Base-by-base conservation (phyloP, 2,888 invertebrate species). In the Empis livida region DNA sequence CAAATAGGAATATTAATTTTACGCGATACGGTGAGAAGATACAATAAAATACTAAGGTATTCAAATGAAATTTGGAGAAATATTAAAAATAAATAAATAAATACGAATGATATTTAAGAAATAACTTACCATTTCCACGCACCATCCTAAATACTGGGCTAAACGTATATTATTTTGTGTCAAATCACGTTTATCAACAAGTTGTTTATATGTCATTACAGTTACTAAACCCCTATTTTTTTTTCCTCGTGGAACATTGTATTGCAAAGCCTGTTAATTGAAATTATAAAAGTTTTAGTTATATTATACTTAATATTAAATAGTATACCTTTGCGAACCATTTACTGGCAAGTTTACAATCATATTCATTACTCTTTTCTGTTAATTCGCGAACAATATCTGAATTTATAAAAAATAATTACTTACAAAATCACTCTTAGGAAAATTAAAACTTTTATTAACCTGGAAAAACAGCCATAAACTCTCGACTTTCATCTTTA, bases 201-300 rank as follows among this genome's bases (percentile, higher is more conserved):
- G 63, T 69, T 80, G 77, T 62, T 82, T 84, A 65, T 85, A 90
- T 0, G 88, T 79, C 35, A 82, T 71, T 1, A 88, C 80, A 1
- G 84, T 76, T 0, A 84, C 75, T 32, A 89, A 68, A 0, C 84
- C 88, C 45, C 90, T 73, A 61, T 80, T 84, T 69, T 86, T 89
- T 70, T 94, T 95, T 3, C 95, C 95, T 57, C 80, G 80, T 1
- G 91, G 88, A 5, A 94, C 89, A 71, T 93, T 95, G 71, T 93
- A 93, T 66, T 94, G 87, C 53, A 92, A 71, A 17, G 85, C 77
- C 87, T 87, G 64, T 9, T 72, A 44, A 38, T 35, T 38, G 13
- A 38, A 23, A n/a, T 20, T 1, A 17, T 16, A 14, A 11, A 16
- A 20, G 42, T 17, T 37, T 13, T 13, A 9, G 44, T 37, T n/a